Base-by-base conservation (phyloP, 2,797 vertebrate genomes). In the Ammospiza maritima region DNA sequence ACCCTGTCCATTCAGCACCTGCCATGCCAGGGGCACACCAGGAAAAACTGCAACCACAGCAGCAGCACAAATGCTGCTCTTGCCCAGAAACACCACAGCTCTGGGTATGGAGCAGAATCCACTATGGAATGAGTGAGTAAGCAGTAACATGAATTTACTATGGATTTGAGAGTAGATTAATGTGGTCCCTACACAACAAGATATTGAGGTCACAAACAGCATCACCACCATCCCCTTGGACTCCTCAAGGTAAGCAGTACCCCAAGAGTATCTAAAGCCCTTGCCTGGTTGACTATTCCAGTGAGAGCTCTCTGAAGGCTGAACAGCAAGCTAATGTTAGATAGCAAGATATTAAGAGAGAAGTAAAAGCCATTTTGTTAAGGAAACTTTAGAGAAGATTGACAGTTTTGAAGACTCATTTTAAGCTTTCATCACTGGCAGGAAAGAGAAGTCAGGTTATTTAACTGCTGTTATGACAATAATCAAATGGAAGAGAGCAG, bases 401-500 rank as follows among this genome's bases (percentile, higher is more conserved):
- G 62, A 84, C 13, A 7, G 16, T 86, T 80, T 34, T 54, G 58
- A 81, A 75, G 13, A 64, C 14, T 60, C 54, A 73, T 66, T 87
- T 93, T 62, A 89, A 90, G 62, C 48, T 88, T 92, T 82, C 3
- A 1, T 44, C 72, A 51, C 53, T 54, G 27, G 32, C 53, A 54
- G 50, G 27, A 54, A 58, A 85, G 19, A 87, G 53, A 84, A 90
- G 66, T 27, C 32, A 42, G 47, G 58, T 94, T 94, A 90, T 34
- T 58, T 79, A 94, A 94, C 58, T 16, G 19, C 62, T 76, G 27
- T 84, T 93, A 78, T 4, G 21, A 60, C 58, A 86, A 36, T 93
- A 93, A 85, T 47, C 47, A 93, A 79, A 73, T 77, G 70, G 83
- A 90, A 86, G 56, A 91, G 87, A 89, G 61, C 65, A 93, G 36